phyloP scores from a whole-genome alignment of 2,113 vertebrate species.

The Tragelaphus scriptus region DNA sequence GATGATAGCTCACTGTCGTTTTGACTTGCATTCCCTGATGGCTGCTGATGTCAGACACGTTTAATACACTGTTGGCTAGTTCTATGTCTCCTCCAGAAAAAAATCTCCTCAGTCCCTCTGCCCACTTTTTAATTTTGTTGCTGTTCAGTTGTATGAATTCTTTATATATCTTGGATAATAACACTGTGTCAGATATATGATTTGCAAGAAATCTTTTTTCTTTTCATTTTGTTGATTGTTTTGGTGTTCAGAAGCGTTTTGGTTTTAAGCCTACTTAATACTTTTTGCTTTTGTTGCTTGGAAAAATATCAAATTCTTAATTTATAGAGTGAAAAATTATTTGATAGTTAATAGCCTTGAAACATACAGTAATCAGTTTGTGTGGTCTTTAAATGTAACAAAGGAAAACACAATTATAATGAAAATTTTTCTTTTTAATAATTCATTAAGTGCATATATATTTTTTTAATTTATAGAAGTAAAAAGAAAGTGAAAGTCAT shows the following conservation, averaged over 20 bases:
- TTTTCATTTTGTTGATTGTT: neutral
- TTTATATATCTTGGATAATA: neutral
- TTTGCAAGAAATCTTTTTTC: neutral
- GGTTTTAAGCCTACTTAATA: neutral
- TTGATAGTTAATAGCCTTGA: neutral
- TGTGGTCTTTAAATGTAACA: neutral
- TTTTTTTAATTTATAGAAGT: neutral
- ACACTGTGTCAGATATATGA: neutral
- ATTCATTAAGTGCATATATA: neutral
- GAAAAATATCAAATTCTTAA: neutral
- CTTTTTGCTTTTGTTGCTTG: neutral
- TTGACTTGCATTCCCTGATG: neutral
- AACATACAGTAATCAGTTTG: neutral
- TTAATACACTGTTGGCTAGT: neutral
- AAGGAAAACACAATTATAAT: neutral
- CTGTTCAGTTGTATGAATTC: neutral
- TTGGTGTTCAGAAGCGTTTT: neutral
- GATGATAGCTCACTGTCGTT: neutral
- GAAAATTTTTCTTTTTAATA: neutral
- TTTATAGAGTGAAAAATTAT: neutral
- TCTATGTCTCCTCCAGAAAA: neutral
- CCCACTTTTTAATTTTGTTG: neutral
- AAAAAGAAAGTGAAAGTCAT: neutral
- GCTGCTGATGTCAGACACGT: neutral
- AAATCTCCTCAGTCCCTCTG: neutral